Evolutionary conservation across 2,797 vertebrate genomes (phyloP).

Genomic region (Onychomys arenicola): DNA sequence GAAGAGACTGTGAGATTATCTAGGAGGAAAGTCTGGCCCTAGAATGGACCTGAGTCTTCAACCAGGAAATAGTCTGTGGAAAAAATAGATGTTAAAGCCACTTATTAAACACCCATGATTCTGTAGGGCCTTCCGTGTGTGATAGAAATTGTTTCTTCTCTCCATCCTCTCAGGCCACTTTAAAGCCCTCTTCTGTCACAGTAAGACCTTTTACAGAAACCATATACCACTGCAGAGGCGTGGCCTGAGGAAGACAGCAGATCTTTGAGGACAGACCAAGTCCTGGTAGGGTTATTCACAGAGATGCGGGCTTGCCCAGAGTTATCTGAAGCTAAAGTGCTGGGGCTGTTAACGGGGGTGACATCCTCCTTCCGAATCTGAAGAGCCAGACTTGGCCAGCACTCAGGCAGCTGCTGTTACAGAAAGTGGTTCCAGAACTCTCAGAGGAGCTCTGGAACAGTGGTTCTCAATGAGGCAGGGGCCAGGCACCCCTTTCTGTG

Average conservation of each 20-base stretch:
- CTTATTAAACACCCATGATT: neutral
- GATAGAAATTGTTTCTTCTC: neutral
- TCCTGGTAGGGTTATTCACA: neutral
- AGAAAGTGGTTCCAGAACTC: neutral
- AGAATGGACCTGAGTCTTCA: slow-evolving; percentile 7
- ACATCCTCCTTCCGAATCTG: neutral
- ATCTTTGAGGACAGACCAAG: neutral
- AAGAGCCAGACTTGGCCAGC: neutral
- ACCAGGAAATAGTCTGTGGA: slow-evolving; percentile 52
- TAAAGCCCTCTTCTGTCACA: neutral
- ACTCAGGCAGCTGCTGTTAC: neutral
- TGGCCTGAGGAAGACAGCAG: neutral
- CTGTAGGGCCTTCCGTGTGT: neutral
- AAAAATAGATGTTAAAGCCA: slow-evolving; percentile 37
- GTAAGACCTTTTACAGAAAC: neutral
- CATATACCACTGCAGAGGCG: neutral
- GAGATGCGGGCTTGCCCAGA: neutral
- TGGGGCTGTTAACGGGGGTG: neutral
- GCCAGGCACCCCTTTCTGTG: neutral
- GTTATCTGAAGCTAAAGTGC: neutral
- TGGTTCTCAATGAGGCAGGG: neutral
- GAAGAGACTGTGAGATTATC: slow-evolving; percentile 12
- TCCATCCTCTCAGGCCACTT: neutral
- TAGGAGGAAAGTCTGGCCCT: slow-evolving; percentile 49
- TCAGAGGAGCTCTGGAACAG: neutral